Evolutionary conservation across 2,888 invertebrate species (phyloP).

Genomic region (Metacarcinus magister): DNA sequence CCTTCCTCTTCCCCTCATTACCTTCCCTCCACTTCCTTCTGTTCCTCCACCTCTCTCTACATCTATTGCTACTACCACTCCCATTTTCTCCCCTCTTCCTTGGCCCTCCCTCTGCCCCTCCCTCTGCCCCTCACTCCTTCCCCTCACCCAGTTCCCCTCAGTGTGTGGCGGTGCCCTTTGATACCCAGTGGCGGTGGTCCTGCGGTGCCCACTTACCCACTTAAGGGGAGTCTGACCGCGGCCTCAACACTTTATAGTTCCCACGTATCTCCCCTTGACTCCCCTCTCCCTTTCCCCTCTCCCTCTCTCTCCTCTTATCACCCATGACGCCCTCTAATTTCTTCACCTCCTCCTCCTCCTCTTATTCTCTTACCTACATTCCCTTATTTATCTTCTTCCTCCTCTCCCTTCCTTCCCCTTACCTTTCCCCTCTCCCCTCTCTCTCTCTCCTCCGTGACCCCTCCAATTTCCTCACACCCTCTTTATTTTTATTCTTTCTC

Average conservation of each 20-base stretch:
- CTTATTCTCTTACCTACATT: not conserved
- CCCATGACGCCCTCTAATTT: too few species aligned
- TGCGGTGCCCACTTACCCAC: not conserved
- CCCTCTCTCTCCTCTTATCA: not conserved
- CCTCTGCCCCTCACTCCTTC: not conserved
- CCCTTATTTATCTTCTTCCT: too few species aligned
- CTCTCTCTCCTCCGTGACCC: too few species aligned
- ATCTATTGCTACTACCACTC: not conserved
- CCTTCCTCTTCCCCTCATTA: not conserved
- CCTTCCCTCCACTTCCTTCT: too few species aligned
- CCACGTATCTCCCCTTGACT: not conserved
- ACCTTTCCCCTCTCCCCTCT: too few species aligned
- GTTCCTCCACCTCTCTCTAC: not conserved
- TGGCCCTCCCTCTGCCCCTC: not conserved
- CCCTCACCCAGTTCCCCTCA: not conserved
- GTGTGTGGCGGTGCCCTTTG: not conserved
- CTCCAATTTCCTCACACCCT: too few species aligned
- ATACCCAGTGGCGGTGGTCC: not conserved
- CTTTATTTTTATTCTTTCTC: too few species aligned
- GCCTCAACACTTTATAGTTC: not conserved
- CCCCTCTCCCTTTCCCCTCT: not conserved
- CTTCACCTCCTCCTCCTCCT: not conserved
- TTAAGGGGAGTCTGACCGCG: not conserved
- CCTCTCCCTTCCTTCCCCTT: too few species aligned
- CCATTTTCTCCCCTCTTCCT: not conserved